Conservation (phyloP, 2,113 vertebrate species). For the Crotalus viridis region DNA sequence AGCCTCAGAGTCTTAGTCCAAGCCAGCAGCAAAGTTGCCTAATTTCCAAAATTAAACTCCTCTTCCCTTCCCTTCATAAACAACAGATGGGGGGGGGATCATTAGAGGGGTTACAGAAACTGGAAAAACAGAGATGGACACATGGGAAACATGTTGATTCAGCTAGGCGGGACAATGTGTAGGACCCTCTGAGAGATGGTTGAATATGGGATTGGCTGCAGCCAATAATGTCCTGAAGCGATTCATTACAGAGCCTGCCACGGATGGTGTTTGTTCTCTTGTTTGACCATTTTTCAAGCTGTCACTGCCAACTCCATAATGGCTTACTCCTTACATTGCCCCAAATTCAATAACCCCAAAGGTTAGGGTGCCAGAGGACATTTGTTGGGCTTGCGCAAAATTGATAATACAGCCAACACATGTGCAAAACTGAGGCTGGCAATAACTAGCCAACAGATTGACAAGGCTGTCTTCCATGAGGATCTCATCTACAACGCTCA, state of each 20-base stretch:
- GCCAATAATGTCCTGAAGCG: constrained; percentile 37
- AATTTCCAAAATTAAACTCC: neutral
- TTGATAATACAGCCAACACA: constrained; percentile 30
- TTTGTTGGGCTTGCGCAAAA: neutral
- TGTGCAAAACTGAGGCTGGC: neutral
- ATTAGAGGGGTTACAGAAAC: constrained; percentile 14
- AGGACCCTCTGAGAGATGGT: constrained; percentile 28
- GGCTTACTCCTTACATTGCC: constrained; percentile 22
- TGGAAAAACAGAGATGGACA: neutral
- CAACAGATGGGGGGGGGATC: neutral
- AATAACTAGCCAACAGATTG: neutral
- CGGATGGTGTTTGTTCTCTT: constrained; percentile 48
- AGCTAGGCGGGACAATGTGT: neutral
- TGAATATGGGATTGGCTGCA: constrained; percentile 28
- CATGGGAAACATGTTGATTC: constrained; percentile 2
- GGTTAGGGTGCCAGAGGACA: constrained; percentile 20
- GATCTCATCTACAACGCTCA: neutral
- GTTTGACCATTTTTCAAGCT: constrained; percentile 51
- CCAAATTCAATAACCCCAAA: constrained; percentile 35
- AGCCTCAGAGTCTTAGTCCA: neutral
- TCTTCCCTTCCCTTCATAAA: neutral
- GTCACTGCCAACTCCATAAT: constrained; percentile 43
- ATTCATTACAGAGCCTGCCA: constrained; percentile 9
- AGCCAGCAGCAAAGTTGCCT: neutral
- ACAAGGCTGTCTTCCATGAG: constrained; percentile 1